Evolutionary conservation across 2,113 vertebrate species (phyloP).

Genomic region (Erythrocebus patas): DNA sequence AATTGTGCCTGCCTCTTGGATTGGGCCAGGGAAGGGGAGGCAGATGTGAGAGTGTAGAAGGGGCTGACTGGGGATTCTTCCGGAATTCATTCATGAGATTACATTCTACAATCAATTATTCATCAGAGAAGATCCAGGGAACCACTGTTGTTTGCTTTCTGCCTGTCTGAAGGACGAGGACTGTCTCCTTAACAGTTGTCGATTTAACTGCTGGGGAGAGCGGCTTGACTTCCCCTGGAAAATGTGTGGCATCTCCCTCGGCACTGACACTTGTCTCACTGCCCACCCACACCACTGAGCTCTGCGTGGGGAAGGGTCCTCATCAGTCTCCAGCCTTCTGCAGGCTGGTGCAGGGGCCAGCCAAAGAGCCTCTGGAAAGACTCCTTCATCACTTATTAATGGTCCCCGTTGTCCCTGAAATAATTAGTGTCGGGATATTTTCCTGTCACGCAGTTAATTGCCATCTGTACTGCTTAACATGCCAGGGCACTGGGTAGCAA

Average conservation of each 20-base stretch:
- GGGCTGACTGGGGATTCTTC: background rate
- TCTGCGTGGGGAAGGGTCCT: background rate
- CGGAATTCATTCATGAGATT: background rate
- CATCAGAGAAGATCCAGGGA: background rate
- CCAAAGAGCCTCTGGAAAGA: constrained; percentile 32
- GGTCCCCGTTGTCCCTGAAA: constrained; percentile 28
- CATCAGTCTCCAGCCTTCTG: background rate
- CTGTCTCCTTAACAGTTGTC: background rate
- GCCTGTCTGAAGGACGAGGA: background rate
- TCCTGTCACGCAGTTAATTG: constrained; percentile 70
- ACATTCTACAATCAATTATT: background rate
- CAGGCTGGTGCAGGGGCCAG: background rate
- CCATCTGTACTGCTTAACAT: constrained; percentile 40
- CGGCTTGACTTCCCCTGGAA: background rate
- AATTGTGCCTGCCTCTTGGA: background rate
- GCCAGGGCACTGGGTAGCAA: background rate
- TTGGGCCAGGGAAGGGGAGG: background rate
- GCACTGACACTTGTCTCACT: background rate
- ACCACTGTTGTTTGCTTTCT: background rate
- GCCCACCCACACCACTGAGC: background rate
- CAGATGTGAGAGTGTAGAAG: background rate
- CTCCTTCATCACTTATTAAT: constrained; percentile 68
- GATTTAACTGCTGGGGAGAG: background rate
- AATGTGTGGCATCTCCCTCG: background rate
- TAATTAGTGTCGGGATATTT: constrained; percentile 62